Conservation (phyloP, 2,113 vertebrate genomes). For the Aphelocoma coerulescens region DNA sequence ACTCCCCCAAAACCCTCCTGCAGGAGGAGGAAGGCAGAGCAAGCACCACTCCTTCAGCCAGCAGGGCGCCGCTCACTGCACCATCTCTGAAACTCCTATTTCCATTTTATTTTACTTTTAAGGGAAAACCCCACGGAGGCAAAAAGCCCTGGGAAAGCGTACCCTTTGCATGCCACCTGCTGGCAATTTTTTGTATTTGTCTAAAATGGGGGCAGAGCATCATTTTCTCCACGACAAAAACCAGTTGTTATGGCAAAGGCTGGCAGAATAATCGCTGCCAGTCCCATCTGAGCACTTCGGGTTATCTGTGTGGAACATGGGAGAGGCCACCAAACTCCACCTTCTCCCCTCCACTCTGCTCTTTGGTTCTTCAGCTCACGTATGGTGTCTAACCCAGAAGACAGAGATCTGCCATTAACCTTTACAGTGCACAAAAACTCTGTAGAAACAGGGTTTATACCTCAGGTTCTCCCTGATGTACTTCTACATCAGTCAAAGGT, state of each 20-base stretch:
- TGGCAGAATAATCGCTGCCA: background rate
- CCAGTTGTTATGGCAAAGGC: background rate
- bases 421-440: background rate
- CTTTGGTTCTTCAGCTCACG: background rate
- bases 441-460: background rate
- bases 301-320: background rate
- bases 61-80: background rate
- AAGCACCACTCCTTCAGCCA: background rate
- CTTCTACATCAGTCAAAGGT: background rate
- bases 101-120: background rate
- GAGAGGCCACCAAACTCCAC: background rate
- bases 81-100: background rate
- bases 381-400: background rate
- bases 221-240: background rate
- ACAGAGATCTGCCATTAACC: background rate
- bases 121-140: background rate
- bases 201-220: background rate
- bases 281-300: fast-evolving
- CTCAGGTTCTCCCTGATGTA: background rate
- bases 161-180: constrained; percentile 69
- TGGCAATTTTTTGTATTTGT: constrained; percentile 37
- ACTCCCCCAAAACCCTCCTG: background rate
- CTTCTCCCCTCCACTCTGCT: background rate
- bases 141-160: background rate
- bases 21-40: background rate